Conservation (phyloP, 2,113 vertebrate species). For the Ascaphus truei region DNA sequence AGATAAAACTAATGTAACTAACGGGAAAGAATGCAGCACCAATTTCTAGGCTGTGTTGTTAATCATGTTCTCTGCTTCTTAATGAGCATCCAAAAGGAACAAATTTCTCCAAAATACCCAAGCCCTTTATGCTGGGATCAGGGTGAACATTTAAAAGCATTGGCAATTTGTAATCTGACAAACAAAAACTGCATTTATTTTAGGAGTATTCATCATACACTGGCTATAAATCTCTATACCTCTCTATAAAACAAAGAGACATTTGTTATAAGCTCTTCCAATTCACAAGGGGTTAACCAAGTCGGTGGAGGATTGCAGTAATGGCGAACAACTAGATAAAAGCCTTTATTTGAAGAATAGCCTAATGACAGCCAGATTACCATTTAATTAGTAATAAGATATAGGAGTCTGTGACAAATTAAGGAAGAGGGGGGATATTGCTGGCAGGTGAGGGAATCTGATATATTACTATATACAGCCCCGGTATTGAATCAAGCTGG, state of each 20-base stretch:
- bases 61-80: neutral
- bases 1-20: no score
- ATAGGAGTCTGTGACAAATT: neutral
- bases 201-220: neutral
- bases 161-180: no score
- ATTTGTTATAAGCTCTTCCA: neutral
- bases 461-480: neutral
- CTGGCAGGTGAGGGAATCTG: neutral
- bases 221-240: neutral
- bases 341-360: neutral
- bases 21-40: neutral
- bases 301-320: neutral
- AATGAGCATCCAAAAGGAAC: neutral
- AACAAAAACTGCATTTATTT: no score
- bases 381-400: slow-evolving; percentile 2
- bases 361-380: neutral
- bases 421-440: neutral
- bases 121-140: neutral
- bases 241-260: neutral
- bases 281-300: neutral
- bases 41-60: neutral
- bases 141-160: neutral
- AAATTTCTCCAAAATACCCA: neutral
- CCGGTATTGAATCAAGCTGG: neutral
- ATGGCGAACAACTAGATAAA: neutral